Evolutionary conservation across 2,797 vertebrate genomes (phyloP), one percentile per base, ranked within the genome.

Genomic region (Decapterus maruadsi): DNA sequence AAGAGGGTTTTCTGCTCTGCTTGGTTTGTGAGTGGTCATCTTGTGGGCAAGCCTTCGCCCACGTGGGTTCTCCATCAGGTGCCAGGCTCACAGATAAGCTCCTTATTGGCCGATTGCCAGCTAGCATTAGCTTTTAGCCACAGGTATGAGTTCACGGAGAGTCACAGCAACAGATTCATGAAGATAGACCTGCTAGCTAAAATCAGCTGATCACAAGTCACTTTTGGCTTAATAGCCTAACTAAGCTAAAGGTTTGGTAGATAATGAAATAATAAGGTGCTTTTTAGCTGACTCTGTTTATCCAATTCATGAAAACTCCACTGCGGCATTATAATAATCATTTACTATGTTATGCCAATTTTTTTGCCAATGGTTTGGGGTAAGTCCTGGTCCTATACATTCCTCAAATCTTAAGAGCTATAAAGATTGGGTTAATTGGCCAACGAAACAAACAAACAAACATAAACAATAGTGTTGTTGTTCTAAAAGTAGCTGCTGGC

Each of bases 1-100:
- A n/a, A n/a, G n/a, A n/a, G n/a, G n/a, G 26, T 34, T 12, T 11
- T 12, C 40, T 42, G 10, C 11, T 42, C 19, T 36, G 12, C 29
- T 46, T 12, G 14, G 14, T 6, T 26, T 14, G 22, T 43, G 22
- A 34, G 55, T 11, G 22, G 51, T 1, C 31, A 13, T 60, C 38
- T 26, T 1, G 29, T 22, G 26, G 42, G 50, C n/a, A 48, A 48
- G 13, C 12, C 43, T 46, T 67, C 66, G 54, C 13, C 56, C 70
- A 81, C 48, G 17, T 76, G 78, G 26, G 5, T 63, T 63, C 19
- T 51, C 36, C 63, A 12, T 62, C 51, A 73, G 73, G 14, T 31
- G 38, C 56, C 38, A 56, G 53, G 29, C 5, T 71, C 68, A 36
- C 12, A 19, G 71, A 56, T 81, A 79, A 83, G 65, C 75, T 79